phyloP scores from a whole-genome alignment of 2,113 vertebrate genomes.

The Oncorhynchus nerka region DNA sequence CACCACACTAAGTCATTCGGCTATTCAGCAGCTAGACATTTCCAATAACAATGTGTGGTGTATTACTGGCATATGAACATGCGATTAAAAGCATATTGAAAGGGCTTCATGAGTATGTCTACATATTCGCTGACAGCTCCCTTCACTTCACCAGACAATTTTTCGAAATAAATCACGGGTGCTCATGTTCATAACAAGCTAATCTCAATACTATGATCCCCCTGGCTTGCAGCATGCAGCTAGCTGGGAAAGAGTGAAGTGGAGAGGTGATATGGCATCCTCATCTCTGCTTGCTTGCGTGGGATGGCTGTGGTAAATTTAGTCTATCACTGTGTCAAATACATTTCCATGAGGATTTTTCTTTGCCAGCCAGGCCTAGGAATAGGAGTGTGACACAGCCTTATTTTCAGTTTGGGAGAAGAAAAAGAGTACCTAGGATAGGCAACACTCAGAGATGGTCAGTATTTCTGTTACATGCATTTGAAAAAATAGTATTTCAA shows the following conservation, averaged over 20 bases:
- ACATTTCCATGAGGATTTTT: constrained; percentile 45
- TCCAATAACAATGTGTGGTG: background rate
- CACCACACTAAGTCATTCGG: constrained; percentile 16
- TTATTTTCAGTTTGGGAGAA: constrained; percentile 15
- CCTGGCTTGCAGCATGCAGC: background rate
- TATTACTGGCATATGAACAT: constrained; percentile 26
- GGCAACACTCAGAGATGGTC: too few species aligned
- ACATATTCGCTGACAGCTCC: constrained; percentile 6
- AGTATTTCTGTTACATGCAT: too few species aligned
- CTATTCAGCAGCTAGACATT: too few species aligned
- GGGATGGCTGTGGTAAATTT: constrained; percentile 37
- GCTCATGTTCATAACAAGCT: constrained; percentile 13
- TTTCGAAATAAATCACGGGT: background rate
- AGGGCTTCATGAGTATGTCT: constrained; percentile 15
- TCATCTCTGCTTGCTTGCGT: constrained; percentile 2
- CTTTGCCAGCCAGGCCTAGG: constrained; percentile 27
- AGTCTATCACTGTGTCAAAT: constrained; percentile 53
- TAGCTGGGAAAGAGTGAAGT: background rate
- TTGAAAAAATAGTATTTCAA: too few species aligned
- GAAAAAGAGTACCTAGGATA: background rate
- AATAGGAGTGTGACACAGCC: constrained; percentile 49
- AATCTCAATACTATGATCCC: constrained; percentile 29
- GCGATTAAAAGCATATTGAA: constrained; percentile 28
- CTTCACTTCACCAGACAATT: background rate
- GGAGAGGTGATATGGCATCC: constrained; percentile 3